Base-by-base conservation (phyloP, 1,140 invertebrate species). In the Physella acuta region DNA sequence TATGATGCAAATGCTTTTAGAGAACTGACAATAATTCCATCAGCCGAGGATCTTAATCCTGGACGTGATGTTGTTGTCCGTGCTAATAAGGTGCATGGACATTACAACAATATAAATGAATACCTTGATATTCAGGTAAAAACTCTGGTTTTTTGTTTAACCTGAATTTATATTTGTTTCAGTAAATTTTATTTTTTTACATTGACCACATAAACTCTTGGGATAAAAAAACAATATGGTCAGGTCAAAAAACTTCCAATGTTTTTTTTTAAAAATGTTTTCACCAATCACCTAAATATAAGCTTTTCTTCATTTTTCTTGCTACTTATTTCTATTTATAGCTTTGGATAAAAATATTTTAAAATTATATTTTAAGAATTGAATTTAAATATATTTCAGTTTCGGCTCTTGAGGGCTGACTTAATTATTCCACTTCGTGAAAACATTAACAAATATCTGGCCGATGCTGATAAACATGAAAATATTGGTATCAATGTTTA, bases 331-430 rank as follows among this genome's bases (percentile, higher is more conserved):
- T n/a, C n/a, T n/a, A n/a, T n/a, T n/a, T n/a, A n/a, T n/a, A n/a
- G n/a, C n/a, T n/a, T n/a, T n/a, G n/a, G n/a, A n/a, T n/a, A n/a
- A n/a, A n/a, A n/a, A n/a, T n/a, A n/a, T n/a, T n/a, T n/a, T n/a
- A n/a, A n/a, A n/a, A n/a, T n/a, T n/a, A n/a, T n/a, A n/a, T n/a
- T n/a, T n/a, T n/a, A n/a, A n/a, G n/a, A n/a, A n/a, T n/a, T n/a
- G n/a, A n/a, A n/a, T 44, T 44, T 11, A 8, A 44, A 44, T 11
- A 33, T 20, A 58, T 24, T 56, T 5, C 92, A 94, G 74, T 92
- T 92, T 77, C 83, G 91, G 16, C 82, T 93, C 2, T 80, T 94
- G 28, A 80, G 91, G 16, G 92, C 94, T 85, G 92, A 94, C 75
- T 84, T 86, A 52, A 68, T 86, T 52, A 68, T 75, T n/a, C 84